Evolutionary conservation across 2,888 invertebrate genomes (phyloP), one percentile per base, ranked within the genome.

Genomic region (Chorisops tibialis): DNA sequence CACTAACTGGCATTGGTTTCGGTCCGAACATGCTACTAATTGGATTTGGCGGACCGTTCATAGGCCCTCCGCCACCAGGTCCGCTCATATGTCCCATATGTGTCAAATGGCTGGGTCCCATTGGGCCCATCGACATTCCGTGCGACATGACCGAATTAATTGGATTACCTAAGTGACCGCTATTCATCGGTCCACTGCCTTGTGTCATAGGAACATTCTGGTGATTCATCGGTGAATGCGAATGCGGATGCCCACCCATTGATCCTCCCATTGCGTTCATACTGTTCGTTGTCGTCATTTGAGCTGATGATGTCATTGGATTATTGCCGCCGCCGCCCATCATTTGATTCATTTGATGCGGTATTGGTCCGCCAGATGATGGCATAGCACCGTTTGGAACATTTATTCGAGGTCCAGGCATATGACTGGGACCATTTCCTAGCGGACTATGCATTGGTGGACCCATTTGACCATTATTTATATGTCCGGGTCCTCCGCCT

Each of bases 1-100:
- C 92, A 75, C 91, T 91, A 65, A 93, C 92, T 69, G 94, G 91
- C 89, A 94, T 91, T 12, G 94, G 93, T 76, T 92, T 93, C 2
- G 90, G 89, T 30, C 89, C 89, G 39, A 68, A 70, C 67, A 71
- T 70, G 59, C 70, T 68, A 5, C 37, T 41, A 59, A 64, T 66
- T 50, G 62, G 62, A 75, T 62, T 65, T 45, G 68, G 69, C 21
- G 68, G 69, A 9, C 69, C 69, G 19, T 69, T 70, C 58, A 63
- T 63, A 14, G 59, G 62, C 2, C 61, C 63, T 21, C 68, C 81
- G 1, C 84, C 81, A 1, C 84, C 50, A 12, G 60, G 50, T 4
- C 43, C 82, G n/a, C 83, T 83, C 14, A 81, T 80, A 69, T 81
- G 81, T 1, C 81, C 81, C 73, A 75, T 75, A 49, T 59, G 49